A percentile compares a stretch with the other conserved stretches of the same genome.
Conservation (phyloP, 1,140 invertebrate genomes). For the Lethrus apterus region DNA sequence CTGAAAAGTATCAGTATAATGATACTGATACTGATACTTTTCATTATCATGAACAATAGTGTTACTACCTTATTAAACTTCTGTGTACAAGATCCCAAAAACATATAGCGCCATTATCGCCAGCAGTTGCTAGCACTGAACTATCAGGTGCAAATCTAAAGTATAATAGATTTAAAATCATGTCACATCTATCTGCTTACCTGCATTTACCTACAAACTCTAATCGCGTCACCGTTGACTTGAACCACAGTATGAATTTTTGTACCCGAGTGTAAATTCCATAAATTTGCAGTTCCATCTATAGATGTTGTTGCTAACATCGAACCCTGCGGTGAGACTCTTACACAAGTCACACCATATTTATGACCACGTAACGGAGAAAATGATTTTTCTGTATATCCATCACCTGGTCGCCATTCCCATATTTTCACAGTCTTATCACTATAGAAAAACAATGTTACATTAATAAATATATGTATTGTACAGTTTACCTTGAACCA, state of each 20-base stretch:
- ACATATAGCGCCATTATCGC: constrained; percentile 66
- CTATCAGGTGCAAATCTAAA: constrained; percentile 59
- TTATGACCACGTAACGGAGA: constrained; percentile 58
- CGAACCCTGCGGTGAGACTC: constrained; percentile 63
- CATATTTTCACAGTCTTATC: constrained; percentile 59
- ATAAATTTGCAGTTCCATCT: constrained; percentile 64
- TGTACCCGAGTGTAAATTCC: constrained; percentile 57
- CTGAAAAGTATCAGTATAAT: too few species aligned
- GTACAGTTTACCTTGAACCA: constrained; percentile 50
- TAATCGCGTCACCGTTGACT: constrained; percentile 55
- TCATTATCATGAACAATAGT: too few species aligned
- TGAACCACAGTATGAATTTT: constrained; percentile 57
- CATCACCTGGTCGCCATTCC: constrained; percentile 51
- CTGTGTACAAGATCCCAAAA: constrained; percentile 64
- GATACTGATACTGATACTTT: too few species aligned
- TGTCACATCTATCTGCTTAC: background rate
- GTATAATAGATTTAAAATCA: constrained; percentile 14
- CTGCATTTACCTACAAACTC: constrained; percentile 48
- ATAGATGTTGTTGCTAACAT: constrained; percentile 64
- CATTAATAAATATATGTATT: background rate
- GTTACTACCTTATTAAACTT: constrained; percentile 54
- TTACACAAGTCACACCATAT: constrained; percentile 58
- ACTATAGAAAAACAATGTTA: constrained; percentile 42
- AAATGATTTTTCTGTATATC: constrained; percentile 47
- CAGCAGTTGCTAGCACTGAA: constrained; percentile 57